These are phyloP conservation scores for Bellardia bayeri DNA, from an alignment of 2,888 invertebrate species.

Conservation along the genomic window DNA sequence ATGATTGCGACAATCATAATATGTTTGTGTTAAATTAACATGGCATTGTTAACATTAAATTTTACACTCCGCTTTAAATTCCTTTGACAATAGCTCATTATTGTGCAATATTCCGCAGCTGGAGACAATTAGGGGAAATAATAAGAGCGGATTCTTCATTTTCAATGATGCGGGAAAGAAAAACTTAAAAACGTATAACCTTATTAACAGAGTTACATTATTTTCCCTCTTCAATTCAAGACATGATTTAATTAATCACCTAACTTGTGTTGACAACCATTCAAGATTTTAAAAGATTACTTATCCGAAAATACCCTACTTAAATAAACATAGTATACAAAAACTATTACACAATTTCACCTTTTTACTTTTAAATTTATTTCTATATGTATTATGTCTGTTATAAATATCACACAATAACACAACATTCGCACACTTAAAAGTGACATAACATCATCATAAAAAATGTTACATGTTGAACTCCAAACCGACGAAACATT, in stretches of 20 bases:
- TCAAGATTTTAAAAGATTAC: slow-evolving; percentile 6
- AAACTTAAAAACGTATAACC: no score
- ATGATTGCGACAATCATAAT: no score
- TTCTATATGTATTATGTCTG: background rate
- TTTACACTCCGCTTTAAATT: no score
- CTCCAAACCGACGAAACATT: slow-evolving; percentile 33
- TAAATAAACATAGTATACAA: background rate
- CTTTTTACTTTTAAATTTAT: background rate
- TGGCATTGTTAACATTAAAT: no score
- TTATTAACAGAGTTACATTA: no score
- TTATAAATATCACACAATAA: background rate
- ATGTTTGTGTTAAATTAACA: no score
- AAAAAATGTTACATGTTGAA: slow-evolving; percentile 65
- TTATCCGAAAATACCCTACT: background rate
- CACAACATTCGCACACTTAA: slow-evolving; percentile 20
- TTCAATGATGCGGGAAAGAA: no score
- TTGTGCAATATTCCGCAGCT: no score
- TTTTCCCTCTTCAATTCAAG: no score
- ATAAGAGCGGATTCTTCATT: no score
- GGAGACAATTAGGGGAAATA: no score
- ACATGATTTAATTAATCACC: background rate
- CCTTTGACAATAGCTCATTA: no score
- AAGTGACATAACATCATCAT: slow-evolving; percentile 63
- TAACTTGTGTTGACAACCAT: background rate
- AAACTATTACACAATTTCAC: slow-evolving; percentile 40